Conservation (phyloP, 2,113 vertebrate genomes). For the Pyrgilauda ruficollis region DNA sequence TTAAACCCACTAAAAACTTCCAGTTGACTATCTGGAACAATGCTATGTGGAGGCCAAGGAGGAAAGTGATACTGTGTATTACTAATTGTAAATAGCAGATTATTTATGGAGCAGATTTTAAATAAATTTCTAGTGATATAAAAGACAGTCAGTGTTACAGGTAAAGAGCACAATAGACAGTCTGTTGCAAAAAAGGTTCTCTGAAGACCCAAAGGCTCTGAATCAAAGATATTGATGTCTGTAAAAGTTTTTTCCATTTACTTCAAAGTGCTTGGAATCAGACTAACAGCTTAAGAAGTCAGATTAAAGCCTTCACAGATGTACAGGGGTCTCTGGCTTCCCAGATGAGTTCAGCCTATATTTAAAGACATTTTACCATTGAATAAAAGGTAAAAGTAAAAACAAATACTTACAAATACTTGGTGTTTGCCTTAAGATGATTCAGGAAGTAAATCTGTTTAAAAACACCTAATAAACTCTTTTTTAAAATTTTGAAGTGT, state of each 20-base stretch:
- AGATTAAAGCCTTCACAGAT: conserved; percentile 9
- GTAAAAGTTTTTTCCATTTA: not conserved
- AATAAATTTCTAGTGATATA: not conserved
- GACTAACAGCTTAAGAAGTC: not conserved
- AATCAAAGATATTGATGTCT: not conserved
- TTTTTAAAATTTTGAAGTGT: not conserved
- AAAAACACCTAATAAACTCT: not conserved
- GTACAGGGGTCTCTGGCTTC: not conserved
- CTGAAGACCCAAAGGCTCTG: not conserved
- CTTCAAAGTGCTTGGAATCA: conserved; percentile 13
- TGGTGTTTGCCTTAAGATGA: not conserved
- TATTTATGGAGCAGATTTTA: conserved; percentile 35
- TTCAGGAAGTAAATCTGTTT: not conserved
- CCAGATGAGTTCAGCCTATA: not conserved
- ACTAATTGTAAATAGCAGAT: conserved; percentile 23
- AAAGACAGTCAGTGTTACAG: not conserved
- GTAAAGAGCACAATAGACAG: not conserved
- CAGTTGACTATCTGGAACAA: conserved; percentile 36
- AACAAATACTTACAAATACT: not conserved
- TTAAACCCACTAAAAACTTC: conserved; percentile 56
- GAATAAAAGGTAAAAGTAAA: not conserved
- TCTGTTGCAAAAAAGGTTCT: not conserved
- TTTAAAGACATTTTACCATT: not conserved
- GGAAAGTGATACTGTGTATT: not conserved
- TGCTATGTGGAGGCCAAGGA: not conserved